phyloP scores from a whole-genome alignment of 2,888 invertebrate genomes.

The Endotricha flammealis region DNA sequence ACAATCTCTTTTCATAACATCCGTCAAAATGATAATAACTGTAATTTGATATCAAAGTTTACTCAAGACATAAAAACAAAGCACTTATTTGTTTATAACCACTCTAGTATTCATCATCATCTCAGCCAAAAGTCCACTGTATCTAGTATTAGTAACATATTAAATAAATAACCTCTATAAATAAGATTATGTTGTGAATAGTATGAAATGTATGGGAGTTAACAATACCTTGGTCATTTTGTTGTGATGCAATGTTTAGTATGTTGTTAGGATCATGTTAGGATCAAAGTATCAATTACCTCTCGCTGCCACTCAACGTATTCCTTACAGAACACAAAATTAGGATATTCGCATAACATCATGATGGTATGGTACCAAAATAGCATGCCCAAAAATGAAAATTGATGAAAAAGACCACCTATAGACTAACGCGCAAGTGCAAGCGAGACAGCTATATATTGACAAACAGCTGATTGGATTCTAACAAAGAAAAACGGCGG shows the following conservation, averaged over 20 bases:
- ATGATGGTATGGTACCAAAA: conserved; percentile 76
- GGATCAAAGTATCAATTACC: conserved; percentile 38
- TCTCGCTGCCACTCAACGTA: conserved; percentile 43
- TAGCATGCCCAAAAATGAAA: conserved; percentile 76
- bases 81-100: no score
- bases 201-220: not conserved
- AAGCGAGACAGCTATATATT: conserved; percentile 58
- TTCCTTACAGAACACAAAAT: conserved; percentile 58
- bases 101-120: no score
- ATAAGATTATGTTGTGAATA: not conserved
- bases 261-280: conserved; percentile 3
- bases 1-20: no score
- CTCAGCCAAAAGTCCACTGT: no score
- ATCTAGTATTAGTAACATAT: no score
- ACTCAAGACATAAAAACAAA: no score
- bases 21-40: no score
- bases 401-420: conserved; percentile 54
- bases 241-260: not conserved
- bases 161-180: not conserved
- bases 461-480: conserved; percentile 71
- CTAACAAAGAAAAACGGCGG: conserved; percentile 18
- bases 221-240: conserved; percentile 8
- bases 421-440: conserved; percentile 37
- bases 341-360: conserved; percentile 66
- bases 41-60: no score